Evolutionary conservation across 2,113 vertebrate species (phyloP).

Genomic region (Marcusenius ussheri): DNA sequence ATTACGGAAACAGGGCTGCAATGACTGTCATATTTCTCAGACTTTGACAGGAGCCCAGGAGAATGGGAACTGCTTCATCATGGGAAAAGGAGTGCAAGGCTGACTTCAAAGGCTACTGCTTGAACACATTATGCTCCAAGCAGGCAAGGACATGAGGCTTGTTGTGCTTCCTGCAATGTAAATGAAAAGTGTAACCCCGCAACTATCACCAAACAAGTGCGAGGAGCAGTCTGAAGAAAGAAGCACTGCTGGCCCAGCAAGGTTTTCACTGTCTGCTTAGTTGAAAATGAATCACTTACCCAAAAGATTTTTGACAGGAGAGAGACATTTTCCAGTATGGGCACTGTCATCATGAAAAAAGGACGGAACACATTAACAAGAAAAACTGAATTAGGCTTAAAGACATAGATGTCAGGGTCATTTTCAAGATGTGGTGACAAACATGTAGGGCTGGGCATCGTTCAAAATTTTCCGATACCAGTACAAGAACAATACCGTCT

Average conservation of each 20-base stretch:
- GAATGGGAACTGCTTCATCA: background rate
- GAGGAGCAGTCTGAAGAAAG: background rate
- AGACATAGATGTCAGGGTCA: too few relatives aligned
- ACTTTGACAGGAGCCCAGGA: background rate
- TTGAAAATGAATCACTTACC: background rate
- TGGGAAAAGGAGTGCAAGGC: background rate
- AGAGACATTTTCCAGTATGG: background rate
- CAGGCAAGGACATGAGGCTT: background rate
- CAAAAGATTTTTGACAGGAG: too few relatives aligned
- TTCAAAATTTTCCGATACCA: too few relatives aligned
- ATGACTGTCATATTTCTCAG: background rate
- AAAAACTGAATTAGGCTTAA: too few relatives aligned
- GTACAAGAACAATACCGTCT: too few relatives aligned
- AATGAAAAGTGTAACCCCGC: background rate
- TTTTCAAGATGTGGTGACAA: too few relatives aligned
- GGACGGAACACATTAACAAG: too few relatives aligned
- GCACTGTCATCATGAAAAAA: background rate
- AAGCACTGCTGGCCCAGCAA: background rate
- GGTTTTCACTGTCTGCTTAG: background rate
- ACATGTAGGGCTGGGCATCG: too few relatives aligned
- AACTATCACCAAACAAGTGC: background rate
- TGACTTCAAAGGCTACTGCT: background rate
- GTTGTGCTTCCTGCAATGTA: background rate
- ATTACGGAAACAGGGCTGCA: background rate
- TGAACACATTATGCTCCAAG: background rate